Conservation (phyloP, 2,888 invertebrate species). For the Neocrepidodera transversa region DNA sequence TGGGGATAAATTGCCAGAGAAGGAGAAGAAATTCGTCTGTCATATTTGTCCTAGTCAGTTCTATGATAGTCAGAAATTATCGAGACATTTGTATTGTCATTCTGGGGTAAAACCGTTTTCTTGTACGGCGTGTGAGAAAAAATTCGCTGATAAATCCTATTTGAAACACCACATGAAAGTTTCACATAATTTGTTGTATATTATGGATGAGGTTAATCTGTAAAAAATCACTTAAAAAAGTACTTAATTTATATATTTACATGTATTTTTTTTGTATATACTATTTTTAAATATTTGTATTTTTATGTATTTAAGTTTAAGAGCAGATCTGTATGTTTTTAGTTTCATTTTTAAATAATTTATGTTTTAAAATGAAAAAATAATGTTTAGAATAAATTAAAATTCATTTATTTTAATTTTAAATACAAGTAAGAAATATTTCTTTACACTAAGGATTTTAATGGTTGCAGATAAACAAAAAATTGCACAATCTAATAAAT, state of each 20-base stretch:
- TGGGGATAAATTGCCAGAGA: conserved; percentile 32
- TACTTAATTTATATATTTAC: neutral
- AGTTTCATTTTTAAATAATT: too few species aligned
- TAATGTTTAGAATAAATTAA: too few species aligned
- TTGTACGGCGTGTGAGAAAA: conserved; percentile 48
- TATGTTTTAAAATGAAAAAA: too few species aligned
- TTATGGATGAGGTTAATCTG: neutral
- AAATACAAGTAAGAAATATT: too few species aligned
- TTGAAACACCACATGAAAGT: conserved; percentile 47
- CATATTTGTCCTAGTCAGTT: conserved; percentile 56
- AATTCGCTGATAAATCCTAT: conserved; percentile 51
- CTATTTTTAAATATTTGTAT: neutral
- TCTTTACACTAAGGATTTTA: too few species aligned
- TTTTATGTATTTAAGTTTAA: too few species aligned
- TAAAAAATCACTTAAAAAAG: neutral
- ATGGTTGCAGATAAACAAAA: too few species aligned
- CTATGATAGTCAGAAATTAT: conserved; percentile 48
- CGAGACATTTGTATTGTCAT: conserved; percentile 50
- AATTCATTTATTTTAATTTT: too few species aligned
- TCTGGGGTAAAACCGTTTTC: conserved; percentile 48
- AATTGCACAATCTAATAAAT: too few species aligned
- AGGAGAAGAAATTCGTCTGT: conserved; percentile 55
- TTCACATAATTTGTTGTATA: conserved; percentile 3
- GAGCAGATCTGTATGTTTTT: too few species aligned
- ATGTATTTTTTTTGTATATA: neutral